Conservation (phyloP, 2,888 invertebrate species). For the Perizoma flavofasciatum region DNA sequence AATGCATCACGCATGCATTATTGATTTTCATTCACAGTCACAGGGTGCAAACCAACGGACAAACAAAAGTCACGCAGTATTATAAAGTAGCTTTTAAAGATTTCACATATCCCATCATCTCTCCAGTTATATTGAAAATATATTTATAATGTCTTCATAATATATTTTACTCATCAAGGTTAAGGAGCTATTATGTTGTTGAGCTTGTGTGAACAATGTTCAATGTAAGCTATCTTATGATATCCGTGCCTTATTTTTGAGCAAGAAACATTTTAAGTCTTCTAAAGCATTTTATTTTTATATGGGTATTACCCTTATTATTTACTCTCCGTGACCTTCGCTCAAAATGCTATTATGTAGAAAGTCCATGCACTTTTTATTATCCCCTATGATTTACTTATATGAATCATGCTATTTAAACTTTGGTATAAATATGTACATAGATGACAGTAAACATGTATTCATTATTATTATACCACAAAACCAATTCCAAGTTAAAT, state of each 20-base stretch:
- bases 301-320: background rate
- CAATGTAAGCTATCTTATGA: no score
- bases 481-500: slow-evolving; percentile 7
- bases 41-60: slow-evolving; percentile 4
- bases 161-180: no score
- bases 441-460: slow-evolving; percentile 35
- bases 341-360: slow-evolving; percentile 5
- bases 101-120: no score
- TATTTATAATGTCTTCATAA: no score
- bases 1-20: slow-evolving; percentile 6
- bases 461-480: slow-evolving; percentile 38
- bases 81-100: background rate
- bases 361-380: slow-evolving; percentile 25
- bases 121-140: no score
- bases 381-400: slow-evolving; percentile 7
- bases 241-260: no score
- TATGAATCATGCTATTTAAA: slow-evolving; percentile 12
- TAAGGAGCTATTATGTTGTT: no score
- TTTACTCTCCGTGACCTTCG: slow-evolving; percentile 27
- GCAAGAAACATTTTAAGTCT: no score
- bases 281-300: no score
- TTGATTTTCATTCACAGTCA: background rate
- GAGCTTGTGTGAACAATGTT: no score
- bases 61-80: slow-evolving; percentile 31
- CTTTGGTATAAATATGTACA: slow-evolving; percentile 8